Percentiles rank a stretch among this genome's conserved stretches.
These are phyloP conservation scores for Schizopygopsis pylzovi DNA, from an alignment of 2,797 vertebrate genomes.

Conservation along the genomic window DNA sequence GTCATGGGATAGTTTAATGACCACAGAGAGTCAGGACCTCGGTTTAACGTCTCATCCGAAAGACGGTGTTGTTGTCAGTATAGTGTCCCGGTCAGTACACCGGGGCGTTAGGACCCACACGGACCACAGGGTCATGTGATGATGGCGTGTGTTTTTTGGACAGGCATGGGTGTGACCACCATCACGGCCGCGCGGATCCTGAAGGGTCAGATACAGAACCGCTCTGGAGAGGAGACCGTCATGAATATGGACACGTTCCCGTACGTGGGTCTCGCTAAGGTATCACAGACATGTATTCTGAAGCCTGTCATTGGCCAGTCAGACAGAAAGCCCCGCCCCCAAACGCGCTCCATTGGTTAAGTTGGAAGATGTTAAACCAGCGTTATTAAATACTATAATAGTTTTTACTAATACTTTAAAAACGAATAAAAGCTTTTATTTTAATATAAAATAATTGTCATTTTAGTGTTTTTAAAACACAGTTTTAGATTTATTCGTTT, in stretches of 20 bases:
- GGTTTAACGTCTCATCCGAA: no score
- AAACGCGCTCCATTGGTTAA: not conserved
- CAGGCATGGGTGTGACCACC: slow-evolving; percentile 83
- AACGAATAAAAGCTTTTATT: no score
- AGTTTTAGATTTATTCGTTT: no score
- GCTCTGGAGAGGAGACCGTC: slow-evolving; percentile 78
- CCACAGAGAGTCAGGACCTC: no score
- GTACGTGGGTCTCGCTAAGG: slow-evolving; percentile 77
- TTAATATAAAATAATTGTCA: no score
- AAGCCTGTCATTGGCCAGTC: not conserved
- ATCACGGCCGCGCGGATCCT: slow-evolving; percentile 79
- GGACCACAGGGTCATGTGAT: not conserved
- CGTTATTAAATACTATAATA: not conserved
- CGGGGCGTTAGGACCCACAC: no score
- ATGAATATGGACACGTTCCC: slow-evolving; percentile 84
- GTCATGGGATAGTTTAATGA: no score
- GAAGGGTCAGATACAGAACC: slow-evolving; percentile 79
- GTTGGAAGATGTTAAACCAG: not conserved
- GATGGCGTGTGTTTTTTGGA: not conserved
- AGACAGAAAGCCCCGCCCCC: not conserved
- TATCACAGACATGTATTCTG: slow-evolving; percentile 47
- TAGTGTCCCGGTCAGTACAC: no score
- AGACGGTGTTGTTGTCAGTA: no score
- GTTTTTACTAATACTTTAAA: no score
- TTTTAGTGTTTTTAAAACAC: no score